Percentiles rank a stretch among this genome's conserved stretches.
Evolutionary conservation across 2,797 vertebrate species (phyloP).

Genomic region (Danio aesculapii): DNA sequence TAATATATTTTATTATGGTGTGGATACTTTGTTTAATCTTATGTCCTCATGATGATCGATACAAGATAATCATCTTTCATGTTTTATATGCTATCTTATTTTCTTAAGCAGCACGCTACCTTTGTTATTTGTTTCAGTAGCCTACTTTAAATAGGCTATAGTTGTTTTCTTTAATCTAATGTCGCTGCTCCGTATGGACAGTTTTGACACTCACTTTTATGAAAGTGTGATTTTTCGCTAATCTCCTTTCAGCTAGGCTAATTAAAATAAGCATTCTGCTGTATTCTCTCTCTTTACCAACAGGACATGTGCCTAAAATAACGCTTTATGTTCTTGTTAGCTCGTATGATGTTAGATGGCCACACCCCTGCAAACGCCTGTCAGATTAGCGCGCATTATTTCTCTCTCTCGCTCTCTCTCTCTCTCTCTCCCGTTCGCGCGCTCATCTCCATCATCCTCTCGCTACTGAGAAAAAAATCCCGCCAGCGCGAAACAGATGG

Average conservation of each 20-base stretch:
- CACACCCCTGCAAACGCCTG: slow-evolving; percentile 44
- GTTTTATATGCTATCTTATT: not conserved
- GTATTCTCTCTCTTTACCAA: not conserved
- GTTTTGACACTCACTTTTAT: not conserved
- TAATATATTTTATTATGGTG: not conserved
- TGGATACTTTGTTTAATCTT: not conserved
- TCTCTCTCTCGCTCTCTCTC: slow-evolving; percentile 22
- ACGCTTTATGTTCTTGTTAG: not conserved
- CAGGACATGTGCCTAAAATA: not conserved
- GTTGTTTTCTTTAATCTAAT: not conserved
- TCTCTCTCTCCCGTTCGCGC: slow-evolving; percentile 35
- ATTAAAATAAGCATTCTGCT: not conserved
- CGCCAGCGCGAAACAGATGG: slow-evolving; percentile 76
- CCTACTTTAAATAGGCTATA: too few relatives aligned
- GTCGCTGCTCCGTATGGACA: not conserved
- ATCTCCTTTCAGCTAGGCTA: not conserved
- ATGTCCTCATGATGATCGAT: not conserved
- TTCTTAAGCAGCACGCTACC: not conserved
- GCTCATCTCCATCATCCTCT: slow-evolving; percentile 55
- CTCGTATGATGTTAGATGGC: slow-evolving; percentile 17
- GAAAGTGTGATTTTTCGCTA: not conserved
- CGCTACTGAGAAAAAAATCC: slow-evolving; percentile 62
- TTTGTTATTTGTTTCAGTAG: too few relatives aligned
- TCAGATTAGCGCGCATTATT: slow-evolving; percentile 38
- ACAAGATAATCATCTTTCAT: too few relatives aligned